Conservation (phyloP, 2,113 vertebrate species). For the Dicrurus megarhynchus region DNA sequence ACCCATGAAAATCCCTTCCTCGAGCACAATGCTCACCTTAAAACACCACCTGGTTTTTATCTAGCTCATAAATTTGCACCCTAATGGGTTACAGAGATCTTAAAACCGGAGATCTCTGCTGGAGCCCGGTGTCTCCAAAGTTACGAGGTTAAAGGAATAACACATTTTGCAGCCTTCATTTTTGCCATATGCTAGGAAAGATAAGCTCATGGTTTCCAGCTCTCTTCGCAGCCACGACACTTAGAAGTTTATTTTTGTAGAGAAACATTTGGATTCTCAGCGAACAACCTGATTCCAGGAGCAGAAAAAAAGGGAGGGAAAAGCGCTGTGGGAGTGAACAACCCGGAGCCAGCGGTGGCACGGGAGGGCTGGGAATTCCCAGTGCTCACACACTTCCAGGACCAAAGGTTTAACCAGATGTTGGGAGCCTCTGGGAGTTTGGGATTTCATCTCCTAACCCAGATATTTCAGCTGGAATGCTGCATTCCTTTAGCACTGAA, state of each 20-base stretch:
- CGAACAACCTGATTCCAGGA: not conserved
- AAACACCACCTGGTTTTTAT: not conserved
- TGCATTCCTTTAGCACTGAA: not conserved
- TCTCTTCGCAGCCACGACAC: not conserved
- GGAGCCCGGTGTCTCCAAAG: not conserved
- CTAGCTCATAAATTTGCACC: not conserved
- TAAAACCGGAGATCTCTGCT: not conserved
- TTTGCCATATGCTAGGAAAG: not conserved
- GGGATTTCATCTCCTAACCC: not conserved
- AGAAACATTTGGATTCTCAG: not conserved
- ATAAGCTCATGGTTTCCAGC: not conserved
- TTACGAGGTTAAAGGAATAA: not conserved
- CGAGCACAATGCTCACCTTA: not conserved
- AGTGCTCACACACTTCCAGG: not conserved
- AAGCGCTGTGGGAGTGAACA: accelerated
- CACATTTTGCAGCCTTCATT: not conserved
- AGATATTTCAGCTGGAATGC: not conserved
- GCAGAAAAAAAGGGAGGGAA: not conserved
- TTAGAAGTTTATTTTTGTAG: not conserved
- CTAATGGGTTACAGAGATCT: not conserved
- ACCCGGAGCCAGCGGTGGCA: not conserved
- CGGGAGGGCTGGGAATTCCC: not conserved
- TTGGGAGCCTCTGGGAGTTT: not conserved
- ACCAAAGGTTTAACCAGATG: not conserved
- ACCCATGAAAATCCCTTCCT: not conserved